Percentiles rank a stretch among this genome's conserved stretches.
Evolutionary conservation across 2,888 invertebrate genomes (phyloP).

Genomic region (Luperina testacea): DNA sequence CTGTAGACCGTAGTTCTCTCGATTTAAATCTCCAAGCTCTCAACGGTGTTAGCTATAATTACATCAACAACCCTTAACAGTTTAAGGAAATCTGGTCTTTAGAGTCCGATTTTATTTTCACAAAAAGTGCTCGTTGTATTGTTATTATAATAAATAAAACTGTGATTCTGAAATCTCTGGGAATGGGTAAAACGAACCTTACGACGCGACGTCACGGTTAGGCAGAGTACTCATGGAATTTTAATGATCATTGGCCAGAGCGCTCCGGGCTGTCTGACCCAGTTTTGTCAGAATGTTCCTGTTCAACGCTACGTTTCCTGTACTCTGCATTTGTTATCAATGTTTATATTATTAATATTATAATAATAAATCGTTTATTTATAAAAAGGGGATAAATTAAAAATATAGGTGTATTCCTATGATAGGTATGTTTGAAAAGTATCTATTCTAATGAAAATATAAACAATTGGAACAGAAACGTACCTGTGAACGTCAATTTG

Average conservation of each 20-base stretch:
- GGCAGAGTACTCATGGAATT: conserved; percentile 56
- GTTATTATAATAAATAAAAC: conserved; percentile 27
- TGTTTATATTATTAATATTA: conserved; percentile 16
- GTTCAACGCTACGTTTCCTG: conserved; percentile 21
- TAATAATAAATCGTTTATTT: too few species aligned
- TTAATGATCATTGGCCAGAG: conserved; percentile 61
- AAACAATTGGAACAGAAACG: not conserved
- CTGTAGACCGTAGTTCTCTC: not conserved
- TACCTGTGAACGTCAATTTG: not conserved
- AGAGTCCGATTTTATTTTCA: not conserved
- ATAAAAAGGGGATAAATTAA: too few species aligned
- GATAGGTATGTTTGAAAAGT: not conserved
- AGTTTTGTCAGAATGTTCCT: conserved; percentile 51
- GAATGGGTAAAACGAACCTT: conserved; percentile 26
- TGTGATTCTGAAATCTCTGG: conserved; percentile 27
- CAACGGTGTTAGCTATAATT: not conserved
- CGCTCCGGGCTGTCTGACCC: conserved; percentile 54
- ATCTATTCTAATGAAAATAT: not conserved
- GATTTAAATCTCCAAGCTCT: not conserved
- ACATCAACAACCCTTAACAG: not conserved
- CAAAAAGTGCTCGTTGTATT: not conserved
- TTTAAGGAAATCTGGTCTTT: not conserved
- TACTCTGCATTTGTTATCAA: conserved; percentile 37
- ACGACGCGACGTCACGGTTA: conserved; percentile 44
- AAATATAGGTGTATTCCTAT: not conserved